Evolutionary conservation across 2,113 vertebrate species (phyloP).

Genomic region (Pelobates fuscus): DNA sequence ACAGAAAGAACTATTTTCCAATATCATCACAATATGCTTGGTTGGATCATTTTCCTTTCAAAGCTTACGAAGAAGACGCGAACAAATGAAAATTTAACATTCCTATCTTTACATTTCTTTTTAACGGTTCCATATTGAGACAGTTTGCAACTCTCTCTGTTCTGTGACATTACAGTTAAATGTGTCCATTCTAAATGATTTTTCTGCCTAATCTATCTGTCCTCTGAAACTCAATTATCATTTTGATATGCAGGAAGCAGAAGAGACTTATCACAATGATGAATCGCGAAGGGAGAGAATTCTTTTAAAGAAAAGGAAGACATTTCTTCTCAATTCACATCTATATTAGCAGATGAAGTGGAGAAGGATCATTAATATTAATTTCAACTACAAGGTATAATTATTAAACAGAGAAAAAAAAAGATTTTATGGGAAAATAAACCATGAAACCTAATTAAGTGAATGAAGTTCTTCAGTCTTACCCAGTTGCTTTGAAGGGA

Average conservation of each 20-base stretch:
- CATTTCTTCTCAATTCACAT: slow-evolving; percentile 36
- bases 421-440: slow-evolving; percentile 44
- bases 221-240: slow-evolving; percentile 44
- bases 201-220: slow-evolving; percentile 36
- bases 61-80: no score
- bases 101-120: no score
- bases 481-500: background rate
- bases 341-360: slow-evolving; percentile 32
- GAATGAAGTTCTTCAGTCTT: background rate
- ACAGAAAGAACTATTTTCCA: no score
- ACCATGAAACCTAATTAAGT: slow-evolving; percentile 36
- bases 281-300: slow-evolving; percentile 13
- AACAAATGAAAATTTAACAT: no score
- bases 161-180: slow-evolving; percentile 23
- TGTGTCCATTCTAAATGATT: slow-evolving; percentile 37
- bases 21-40: no score
- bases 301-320: slow-evolving; percentile 25
- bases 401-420: slow-evolving; percentile 9
- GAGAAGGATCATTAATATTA: slow-evolving; percentile 35
- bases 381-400: slow-evolving; percentile 30
- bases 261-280: slow-evolving; percentile 41
- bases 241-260: slow-evolving; percentile 43
- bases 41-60: no score
- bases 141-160: background rate
- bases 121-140: background rate